phyloP scores from a whole-genome alignment of 2,888 invertebrate genomes.

The Tridacna gigas region DNA sequence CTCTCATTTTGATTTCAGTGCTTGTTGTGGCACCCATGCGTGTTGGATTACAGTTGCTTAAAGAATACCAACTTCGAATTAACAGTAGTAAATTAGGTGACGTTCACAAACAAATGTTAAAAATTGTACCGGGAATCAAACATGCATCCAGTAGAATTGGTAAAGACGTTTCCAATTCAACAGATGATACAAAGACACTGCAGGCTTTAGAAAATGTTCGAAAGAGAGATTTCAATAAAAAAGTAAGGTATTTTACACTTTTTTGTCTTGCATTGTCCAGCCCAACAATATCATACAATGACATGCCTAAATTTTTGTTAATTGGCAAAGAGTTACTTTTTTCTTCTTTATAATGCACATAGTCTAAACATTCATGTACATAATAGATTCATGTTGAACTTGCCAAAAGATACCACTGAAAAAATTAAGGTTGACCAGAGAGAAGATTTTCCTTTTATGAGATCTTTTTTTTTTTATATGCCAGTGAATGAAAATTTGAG shows the following conservation, averaged over 20 bases:
- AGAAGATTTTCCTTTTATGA: no score
- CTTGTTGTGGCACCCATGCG: slow-evolving; percentile 2
- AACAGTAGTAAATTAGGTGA: not conserved
- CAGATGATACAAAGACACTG: not conserved
- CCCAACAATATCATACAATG: no score
- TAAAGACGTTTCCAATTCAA: not conserved
- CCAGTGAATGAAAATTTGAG: no score
- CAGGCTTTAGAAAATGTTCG: not conserved
- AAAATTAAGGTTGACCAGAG: no score
- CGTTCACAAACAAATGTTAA: not conserved
- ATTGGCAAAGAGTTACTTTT: no score
- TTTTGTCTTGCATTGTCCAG: no score
- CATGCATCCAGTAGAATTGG: not conserved
- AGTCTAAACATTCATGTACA: no score
- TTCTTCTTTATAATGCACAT: no score
- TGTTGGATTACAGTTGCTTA: not conserved
- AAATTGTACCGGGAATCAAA: not conserved
- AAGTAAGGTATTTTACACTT: not conserved
- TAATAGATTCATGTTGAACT: no score
- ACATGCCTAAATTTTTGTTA: no score
- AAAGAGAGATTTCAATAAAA: not conserved
- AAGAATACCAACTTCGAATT: not conserved
- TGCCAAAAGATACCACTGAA: no score
- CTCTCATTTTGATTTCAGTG: not conserved
- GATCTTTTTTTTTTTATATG: no score